Conservation (phyloP, 2,797 vertebrate species). For the Uromys caudimaculatus region DNA sequence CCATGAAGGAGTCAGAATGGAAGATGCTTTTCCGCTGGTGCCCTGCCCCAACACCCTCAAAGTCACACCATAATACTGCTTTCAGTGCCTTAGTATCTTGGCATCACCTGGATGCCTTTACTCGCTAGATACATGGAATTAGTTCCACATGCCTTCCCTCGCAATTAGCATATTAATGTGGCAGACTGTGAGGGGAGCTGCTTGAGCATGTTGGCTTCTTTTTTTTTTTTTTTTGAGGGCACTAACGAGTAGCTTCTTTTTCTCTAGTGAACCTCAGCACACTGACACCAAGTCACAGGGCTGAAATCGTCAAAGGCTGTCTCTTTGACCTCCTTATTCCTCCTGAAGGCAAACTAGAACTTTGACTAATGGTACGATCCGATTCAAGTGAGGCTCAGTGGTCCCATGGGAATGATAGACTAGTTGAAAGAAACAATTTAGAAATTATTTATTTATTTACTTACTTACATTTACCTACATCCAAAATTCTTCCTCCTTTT, state of each 20-base stretch:
- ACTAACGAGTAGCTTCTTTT: slow-evolving; percentile 43
- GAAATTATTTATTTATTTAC: neutral
- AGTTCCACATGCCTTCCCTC: slow-evolving; percentile 85
- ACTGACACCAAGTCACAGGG: neutral
- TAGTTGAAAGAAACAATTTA: neutral
- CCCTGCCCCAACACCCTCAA: slow-evolving; percentile 64
- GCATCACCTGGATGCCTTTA: slow-evolving; percentile 82
- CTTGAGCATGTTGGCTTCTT: slow-evolving; percentile 77
- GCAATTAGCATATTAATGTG: slow-evolving; percentile 87
- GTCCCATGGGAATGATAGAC: neutral
- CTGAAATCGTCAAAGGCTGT: slow-evolving; percentile 1
- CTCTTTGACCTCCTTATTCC: slow-evolving; percentile 45
- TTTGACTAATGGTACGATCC: slow-evolving; percentile 8
- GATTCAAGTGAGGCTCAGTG: neutral
- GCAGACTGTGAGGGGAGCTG: slow-evolving; percentile 80
- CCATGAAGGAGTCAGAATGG: slow-evolving; percentile 78
- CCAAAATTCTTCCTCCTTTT: neutral
- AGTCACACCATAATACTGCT: slow-evolving; percentile 74
- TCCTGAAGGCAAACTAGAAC: neutral
- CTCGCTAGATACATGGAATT: slow-evolving; percentile 83
- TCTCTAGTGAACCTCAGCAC: neutral
- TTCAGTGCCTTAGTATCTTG: slow-evolving; percentile 78
- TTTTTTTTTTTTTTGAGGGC: slow-evolving; percentile 70
- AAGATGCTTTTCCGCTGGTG: slow-evolving; percentile 56
- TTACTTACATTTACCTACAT: neutral